A percentile compares a stretch with the other conserved stretches of the same genome.
These are phyloP conservation scores for Nephrotoma guestfalica DNA, from an alignment of 2,888 invertebrate genomes.

Conservation along the genomic window DNA sequence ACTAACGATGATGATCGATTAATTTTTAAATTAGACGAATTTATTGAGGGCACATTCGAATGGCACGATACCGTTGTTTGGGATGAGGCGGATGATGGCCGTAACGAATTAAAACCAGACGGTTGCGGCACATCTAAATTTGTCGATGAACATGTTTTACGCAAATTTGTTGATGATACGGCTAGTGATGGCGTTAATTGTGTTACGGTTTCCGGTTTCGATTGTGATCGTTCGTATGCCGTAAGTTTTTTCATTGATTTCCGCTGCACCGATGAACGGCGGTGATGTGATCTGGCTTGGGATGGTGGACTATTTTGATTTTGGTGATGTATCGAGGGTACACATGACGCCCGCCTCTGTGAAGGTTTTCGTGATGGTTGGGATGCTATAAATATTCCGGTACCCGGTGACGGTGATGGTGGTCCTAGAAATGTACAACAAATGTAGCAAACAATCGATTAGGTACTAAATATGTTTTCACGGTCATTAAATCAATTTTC, in stretches of 20 bases:
- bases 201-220: neutral
- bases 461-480: neutral
- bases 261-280: neutral
- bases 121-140: neutral
- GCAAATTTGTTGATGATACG: neutral
- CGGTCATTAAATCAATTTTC: neutral
- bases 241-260: neutral
- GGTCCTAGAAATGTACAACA: neutral
- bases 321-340: neutral
- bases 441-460: neutral
- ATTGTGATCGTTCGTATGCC: neutral
- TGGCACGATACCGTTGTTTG: neutral
- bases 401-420: neutral
- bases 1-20: neutral
- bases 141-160: neutral
- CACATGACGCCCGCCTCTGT: neutral
- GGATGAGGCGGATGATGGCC: neutral
- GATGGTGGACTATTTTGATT: neutral
- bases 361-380: neutral
- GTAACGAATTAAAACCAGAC: neutral
- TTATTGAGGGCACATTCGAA: neutral
- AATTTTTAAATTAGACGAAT: neutral
- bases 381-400: neutral
- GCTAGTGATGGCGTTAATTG: neutral
- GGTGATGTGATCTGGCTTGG: neutral